Evolutionary conservation across 1,140 invertebrate species (phyloP), one percentile per base, ranked within the genome.

Genomic region (Aethina tumida): DNA sequence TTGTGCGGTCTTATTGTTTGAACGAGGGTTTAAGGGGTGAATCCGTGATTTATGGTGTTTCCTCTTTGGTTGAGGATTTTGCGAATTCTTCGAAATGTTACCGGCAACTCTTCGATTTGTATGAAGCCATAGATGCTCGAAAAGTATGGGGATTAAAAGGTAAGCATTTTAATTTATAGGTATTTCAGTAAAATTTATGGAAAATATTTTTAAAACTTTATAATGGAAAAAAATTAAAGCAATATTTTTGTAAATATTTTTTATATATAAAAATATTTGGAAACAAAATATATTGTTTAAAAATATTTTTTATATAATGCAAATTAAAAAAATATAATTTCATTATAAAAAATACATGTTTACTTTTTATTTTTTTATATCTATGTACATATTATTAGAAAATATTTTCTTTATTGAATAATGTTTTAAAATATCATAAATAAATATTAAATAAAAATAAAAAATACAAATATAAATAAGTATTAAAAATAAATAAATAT

Each of bases 141-240:
- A 27, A 40, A 30, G 17, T 39, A 8, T 45, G 43, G 43, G 43
- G 35, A 1, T 16, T 45, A 8, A 45, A 45, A 40, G 43, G 43
- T 45, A 36, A 15, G 31, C 4, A 36, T 18, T 20, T 34, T 18
- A 19, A 37, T 30, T 29, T 13, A 34, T 18, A n/a, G n/a, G n/a
- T n/a, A n/a, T n/a, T n/a, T n/a, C n/a, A n/a, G n/a, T n/a, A n/a
- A n/a, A n/a, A n/a, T n/a, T n/a, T n/a, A n/a, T n/a, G n/a, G n/a
- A n/a, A n/a, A n/a, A n/a, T 35, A 36, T 21, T 41, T 27, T 28
- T 28, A 4, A 12, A 24, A 10, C 24, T 21, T 8, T 22, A 35
- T 24, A 8, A 4, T 5, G 20, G n/a, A 6, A 8, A 8, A 9
- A 35, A 10, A 8, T 5, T 24, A 8, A 17, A 5, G 4, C 7